Conservation (phyloP, 2,797 vertebrate species). For the Spinibarbus caldwelli region DNA sequence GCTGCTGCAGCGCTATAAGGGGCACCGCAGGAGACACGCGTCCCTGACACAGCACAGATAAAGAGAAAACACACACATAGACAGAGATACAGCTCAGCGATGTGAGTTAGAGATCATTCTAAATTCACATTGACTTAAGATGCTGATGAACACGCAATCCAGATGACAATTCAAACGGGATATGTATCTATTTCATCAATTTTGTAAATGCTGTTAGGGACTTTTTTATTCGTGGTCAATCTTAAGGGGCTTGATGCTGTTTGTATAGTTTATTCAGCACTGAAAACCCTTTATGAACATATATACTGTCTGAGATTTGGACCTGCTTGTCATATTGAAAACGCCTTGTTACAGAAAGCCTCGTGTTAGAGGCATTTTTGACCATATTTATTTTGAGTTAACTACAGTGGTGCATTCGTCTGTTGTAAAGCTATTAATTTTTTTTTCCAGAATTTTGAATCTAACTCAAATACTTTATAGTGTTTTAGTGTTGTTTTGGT, state of each 20-base stretch:
- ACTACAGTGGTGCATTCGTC: not conserved
- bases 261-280: not conserved
- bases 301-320: not conserved
- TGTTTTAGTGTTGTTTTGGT: conserved; percentile 21
- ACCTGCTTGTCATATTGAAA: conserved; percentile 2
- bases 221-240: not conserved
- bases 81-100: not conserved
- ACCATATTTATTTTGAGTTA: conserved; percentile 60
- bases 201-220: not conserved
- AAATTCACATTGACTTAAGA: conserved; percentile 9
- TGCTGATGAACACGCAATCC: not conserved
- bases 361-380: not conserved
- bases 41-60: conserved; percentile 35
- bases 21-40: conserved; percentile 73
- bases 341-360: conserved; percentile 10
- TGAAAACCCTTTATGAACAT: conserved; percentile 1
- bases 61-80: not conserved
- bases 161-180: not conserved
- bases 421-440: conserved; percentile 44
- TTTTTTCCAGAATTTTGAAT: conserved; percentile 21
- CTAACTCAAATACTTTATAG: not conserved
- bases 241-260: not conserved
- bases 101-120: conserved; percentile 8
- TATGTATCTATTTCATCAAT: not conserved
- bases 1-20: conserved; percentile 73